Evolutionary conservation across 2,888 invertebrate species (phyloP), one percentile per base, ranked within the genome.

Genomic region (Timandra comae): DNA sequence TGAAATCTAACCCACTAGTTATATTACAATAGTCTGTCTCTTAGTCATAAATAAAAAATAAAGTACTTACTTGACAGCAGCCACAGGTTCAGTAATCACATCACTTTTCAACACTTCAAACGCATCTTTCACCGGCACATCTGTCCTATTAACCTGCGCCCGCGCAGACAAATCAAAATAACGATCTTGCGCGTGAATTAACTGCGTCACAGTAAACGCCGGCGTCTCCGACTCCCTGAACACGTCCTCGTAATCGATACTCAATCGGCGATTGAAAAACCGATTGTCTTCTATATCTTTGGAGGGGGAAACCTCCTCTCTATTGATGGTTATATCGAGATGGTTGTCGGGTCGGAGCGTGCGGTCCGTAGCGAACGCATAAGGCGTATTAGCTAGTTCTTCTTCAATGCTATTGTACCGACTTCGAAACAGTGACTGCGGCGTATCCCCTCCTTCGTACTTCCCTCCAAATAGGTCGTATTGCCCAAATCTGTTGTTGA

Each of bases 341-440:
- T 70, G 49, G 46, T 49, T 63, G 7, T 59, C 54, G 38, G 54
- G 62, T 52, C 67, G 59, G 0, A 68, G 46, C 9, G 75, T 59
- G 21, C 78, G 72, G 2, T 76, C 73, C 0, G 75, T 70, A 0
- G 79, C 74, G 66, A 87, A 87, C 35, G 86, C 86, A 57, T 87
- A 87, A 11, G 86, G 86, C 30, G 86, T 86, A 43, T 86, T 86
- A 0, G 86, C 85, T 0, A 86, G 54, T 16, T 86, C 86, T 36
- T 85, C 81, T 41, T 86, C 86, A 1, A 86, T 71, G 38, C 85
- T 86, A 46, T 86, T 86, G 75, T 85, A 84, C 2, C 86, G 69
- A 40, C 81, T 84, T 4, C 86, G 63, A 58, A 86, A 86, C 2
- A 86, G 63, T 12, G 85, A 84, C 2, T 63, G 68, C 12, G 66